Evolutionary conservation across 2,113 vertebrate species (phyloP).

Genomic region (Colinus virginianus): DNA sequence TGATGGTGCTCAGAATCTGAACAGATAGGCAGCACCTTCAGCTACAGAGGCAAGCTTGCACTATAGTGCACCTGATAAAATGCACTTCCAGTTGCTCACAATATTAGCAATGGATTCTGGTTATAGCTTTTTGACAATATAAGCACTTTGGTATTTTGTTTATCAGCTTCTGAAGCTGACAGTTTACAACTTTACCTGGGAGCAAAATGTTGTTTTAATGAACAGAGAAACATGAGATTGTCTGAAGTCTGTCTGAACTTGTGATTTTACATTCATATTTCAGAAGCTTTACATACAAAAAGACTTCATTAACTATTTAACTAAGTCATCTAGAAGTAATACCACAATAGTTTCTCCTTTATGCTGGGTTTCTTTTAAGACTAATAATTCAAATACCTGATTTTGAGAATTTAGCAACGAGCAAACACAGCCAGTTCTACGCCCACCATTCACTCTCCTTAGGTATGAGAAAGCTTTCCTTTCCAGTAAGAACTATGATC

Average conservation of each 20-base stretch:
- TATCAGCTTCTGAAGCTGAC: not conserved
- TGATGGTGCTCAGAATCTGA: not conserved
- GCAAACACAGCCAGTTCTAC: constrained; percentile 5
- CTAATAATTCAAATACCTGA: not conserved
- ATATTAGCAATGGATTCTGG: not conserved
- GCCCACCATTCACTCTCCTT: not conserved
- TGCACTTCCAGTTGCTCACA: not conserved
- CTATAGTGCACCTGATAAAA: not conserved
- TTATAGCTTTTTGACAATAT: not conserved
- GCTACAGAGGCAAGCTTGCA: not conserved
- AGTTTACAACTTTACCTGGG: not conserved
- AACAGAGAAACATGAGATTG: not conserved
- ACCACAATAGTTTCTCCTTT: not conserved
- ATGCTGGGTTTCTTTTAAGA: constrained; percentile 8
- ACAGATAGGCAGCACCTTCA: not conserved
- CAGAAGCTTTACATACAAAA: constrained; percentile 21
- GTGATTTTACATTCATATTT: constrained; percentile 36
- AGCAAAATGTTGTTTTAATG: not conserved
- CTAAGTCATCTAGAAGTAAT: constrained; percentile 19
- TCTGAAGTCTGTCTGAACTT: constrained; percentile 40
- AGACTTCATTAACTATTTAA: constrained; percentile 28
- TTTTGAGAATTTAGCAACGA: not conserved
- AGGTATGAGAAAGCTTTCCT: not conserved
- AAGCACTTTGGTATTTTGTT: not conserved
- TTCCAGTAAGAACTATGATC: not conserved